These are phyloP conservation scores for Macropis europaea DNA, from an alignment of 2,888 invertebrate genomes.

Conservation along the genomic window DNA sequence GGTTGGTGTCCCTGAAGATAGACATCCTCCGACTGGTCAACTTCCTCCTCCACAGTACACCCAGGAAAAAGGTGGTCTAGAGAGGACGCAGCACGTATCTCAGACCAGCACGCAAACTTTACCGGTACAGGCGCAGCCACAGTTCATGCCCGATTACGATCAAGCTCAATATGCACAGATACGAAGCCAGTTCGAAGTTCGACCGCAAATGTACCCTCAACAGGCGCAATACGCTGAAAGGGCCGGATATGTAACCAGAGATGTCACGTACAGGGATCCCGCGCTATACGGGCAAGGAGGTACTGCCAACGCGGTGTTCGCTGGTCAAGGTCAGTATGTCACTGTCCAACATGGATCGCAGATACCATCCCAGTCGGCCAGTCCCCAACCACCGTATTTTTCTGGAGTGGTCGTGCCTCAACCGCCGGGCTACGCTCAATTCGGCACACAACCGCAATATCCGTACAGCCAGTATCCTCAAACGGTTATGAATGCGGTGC, in stretches of 20 bases:
- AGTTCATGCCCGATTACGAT: conserved; percentile 73
- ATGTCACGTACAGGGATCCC: conserved; percentile 72
- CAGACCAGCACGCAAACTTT: conserved; percentile 74
- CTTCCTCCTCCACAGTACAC: conserved; percentile 68
- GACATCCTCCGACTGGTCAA: conserved; percentile 69
- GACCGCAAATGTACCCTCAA: conserved; percentile 73
- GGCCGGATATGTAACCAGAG: conserved; percentile 74
- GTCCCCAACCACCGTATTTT: conserved; percentile 74
- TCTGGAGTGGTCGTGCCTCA: conserved; percentile 70
- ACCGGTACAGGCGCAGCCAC: conserved; percentile 74
- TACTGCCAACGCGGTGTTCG: conserved; percentile 67
- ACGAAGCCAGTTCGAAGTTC: conserved; percentile 72
- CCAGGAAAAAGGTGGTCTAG: conserved; percentile 65
- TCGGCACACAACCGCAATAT: conserved; percentile 68
- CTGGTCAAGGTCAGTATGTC: conserved; percentile 72
- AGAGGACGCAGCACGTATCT: conserved; percentile 71
- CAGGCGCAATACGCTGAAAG: conserved; percentile 70
- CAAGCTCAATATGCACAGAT: conserved; percentile 73
- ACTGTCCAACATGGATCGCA: conserved; percentile 71
- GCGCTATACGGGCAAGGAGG: conserved; percentile 68
- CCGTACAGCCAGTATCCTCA: conserved; percentile 75
- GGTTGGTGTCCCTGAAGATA: conserved; percentile 68
- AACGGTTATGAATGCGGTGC: conserved; percentile 73
- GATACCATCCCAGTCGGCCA: conserved; percentile 71
- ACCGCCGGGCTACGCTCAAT: conserved; percentile 63